Conservation (phyloP, 2,888 invertebrate species). For the Leuctra nigra region DNA sequence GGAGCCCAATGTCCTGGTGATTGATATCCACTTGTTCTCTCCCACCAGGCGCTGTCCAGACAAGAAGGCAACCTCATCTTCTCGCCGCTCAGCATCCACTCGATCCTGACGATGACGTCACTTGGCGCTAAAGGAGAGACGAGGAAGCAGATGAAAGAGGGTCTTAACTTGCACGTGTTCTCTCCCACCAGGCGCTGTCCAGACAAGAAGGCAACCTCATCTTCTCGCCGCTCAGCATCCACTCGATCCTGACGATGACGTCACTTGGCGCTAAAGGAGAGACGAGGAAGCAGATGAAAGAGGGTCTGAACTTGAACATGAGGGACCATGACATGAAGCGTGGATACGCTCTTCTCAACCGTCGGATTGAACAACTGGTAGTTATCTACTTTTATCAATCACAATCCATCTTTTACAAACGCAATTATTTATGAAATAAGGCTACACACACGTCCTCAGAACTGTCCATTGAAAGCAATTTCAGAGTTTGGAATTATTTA, state of each 20-base stretch:
- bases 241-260: constrained; percentile 39
- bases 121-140: constrained; percentile 39
- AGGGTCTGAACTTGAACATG: constrained; percentile 33
- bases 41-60: constrained; percentile 20
- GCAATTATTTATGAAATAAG: no score
- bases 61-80: constrained; percentile 39
- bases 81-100: constrained; percentile 41
- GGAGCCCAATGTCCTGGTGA: no score
- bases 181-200: constrained; percentile 14
- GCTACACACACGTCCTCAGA: no score
- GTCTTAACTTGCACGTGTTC: constrained; percentile 32
- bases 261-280: constrained; percentile 38
- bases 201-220: constrained; percentile 37
- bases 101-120: constrained; percentile 39
- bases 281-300: constrained; percentile 36
- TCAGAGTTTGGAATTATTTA: no score
- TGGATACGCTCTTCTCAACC: no score
- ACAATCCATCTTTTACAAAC: no score
- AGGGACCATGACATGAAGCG: no score
- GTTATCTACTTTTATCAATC: no score
- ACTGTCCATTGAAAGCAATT: no score
- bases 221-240: constrained; percentile 41
- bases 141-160: constrained; percentile 34
- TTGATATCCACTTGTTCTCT: background rate
- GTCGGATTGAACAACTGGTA: no score